Evolutionary conservation across 1,140 invertebrate species (phyloP).

Genomic region (Diabrotica undecimpunctata): DNA sequence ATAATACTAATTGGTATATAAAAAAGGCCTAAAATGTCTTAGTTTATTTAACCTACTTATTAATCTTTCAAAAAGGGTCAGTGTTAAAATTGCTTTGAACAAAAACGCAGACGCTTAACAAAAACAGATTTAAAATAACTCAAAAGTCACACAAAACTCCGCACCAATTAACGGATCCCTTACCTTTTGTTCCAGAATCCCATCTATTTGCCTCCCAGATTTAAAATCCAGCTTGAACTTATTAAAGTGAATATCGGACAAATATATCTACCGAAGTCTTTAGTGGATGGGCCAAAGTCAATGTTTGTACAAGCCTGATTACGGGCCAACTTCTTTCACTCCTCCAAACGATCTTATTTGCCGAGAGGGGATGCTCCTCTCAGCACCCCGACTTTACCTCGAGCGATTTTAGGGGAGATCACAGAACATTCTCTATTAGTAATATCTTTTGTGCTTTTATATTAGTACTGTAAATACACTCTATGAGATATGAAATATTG

Average conservation of each 20-base stretch:
- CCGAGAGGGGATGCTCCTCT: slow-evolving; percentile 19
- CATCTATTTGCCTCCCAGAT: slow-evolving; percentile 23
- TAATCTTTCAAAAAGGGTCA: too few relatives aligned
- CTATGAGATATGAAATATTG: slow-evolving; percentile 3
- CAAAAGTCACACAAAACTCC: too few relatives aligned
- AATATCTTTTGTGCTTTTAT: slow-evolving; percentile 28
- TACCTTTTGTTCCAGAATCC: too few relatives aligned
- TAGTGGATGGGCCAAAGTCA: slow-evolving; percentile 25
- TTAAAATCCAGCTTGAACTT: slow-evolving; percentile 23
- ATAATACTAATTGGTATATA: too few relatives aligned
- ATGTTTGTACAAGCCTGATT: slow-evolving; percentile 28
- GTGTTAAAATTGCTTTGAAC: too few relatives aligned
- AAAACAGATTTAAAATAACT: too few relatives aligned
- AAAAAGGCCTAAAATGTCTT: background rate
- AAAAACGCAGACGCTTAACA: too few relatives aligned
- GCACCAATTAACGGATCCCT: too few relatives aligned
- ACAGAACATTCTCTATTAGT: slow-evolving; percentile 26
- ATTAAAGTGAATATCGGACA: slow-evolving; percentile 30
- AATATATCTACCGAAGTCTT: slow-evolving; percentile 25
- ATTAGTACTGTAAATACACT: slow-evolving; percentile 9
- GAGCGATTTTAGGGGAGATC: slow-evolving; percentile 22
- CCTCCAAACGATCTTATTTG: slow-evolving; percentile 25
- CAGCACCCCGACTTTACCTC: slow-evolving; percentile 15
- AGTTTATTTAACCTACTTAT: background rate
- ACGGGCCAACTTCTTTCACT: slow-evolving; percentile 24